Conservation (phyloP, 1,140 invertebrate species). For the Calycopis cecrops region DNA sequence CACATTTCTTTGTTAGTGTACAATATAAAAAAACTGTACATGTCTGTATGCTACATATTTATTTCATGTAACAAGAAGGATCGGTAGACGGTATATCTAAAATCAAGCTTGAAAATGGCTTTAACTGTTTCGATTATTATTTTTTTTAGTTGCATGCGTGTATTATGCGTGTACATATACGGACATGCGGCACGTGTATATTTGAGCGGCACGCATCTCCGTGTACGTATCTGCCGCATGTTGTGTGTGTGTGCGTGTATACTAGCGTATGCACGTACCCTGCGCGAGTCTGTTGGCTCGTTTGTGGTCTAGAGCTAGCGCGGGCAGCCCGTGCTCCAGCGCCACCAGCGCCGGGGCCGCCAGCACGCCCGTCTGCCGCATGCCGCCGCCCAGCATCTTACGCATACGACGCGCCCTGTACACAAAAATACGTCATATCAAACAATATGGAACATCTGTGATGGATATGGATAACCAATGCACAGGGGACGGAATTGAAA, state of each 20-base stretch:
- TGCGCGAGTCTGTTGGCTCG: constrained; percentile 81
- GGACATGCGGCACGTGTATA: no score
- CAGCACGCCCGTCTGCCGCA: constrained; percentile 92
- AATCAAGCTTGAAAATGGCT: background rate
- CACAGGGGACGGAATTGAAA: no score
- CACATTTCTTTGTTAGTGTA: background rate
- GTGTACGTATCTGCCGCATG: no score
- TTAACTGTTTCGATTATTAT: no score
- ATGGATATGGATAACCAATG: no score
- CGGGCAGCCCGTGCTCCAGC: constrained; percentile 83
- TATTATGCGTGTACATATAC: no score
- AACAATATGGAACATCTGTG: no score
- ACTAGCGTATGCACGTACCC: constrained; percentile 64
- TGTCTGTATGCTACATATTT: background rate
- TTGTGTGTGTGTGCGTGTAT: no score
- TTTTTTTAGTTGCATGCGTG: no score
- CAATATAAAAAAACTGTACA: no score
- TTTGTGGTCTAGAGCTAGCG: constrained; percentile 84
- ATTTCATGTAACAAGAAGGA: background rate
- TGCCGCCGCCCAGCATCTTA: constrained; percentile 93
- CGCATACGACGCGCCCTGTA: constrained; percentile 83
- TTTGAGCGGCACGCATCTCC: no score
- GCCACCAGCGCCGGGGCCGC: constrained; percentile 92
- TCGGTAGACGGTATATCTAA: background rate
- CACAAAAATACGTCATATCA: background rate